Evolutionary conservation across 2,113 vertebrate species (phyloP).

Genomic region (Chaenocephalus aceratus): DNA sequence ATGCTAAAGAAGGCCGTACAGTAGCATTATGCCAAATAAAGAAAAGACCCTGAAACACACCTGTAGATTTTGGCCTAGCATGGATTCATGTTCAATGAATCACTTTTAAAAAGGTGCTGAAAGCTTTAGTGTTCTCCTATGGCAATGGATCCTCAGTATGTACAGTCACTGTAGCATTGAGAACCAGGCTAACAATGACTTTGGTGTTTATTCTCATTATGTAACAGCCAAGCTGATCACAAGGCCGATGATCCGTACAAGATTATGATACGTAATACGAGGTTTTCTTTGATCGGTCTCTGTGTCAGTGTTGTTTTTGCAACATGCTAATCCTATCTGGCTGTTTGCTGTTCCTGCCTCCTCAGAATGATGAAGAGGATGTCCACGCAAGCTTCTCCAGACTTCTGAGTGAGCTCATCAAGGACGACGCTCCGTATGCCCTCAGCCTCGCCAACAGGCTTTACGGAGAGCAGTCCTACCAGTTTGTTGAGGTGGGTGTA

Average conservation of each 20-base stretch:
- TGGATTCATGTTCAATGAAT: background rate
- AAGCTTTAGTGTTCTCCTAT: no score
- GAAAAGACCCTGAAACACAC: background rate
- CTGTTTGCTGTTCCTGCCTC: constrained; percentile 54
- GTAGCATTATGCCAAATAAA: background rate
- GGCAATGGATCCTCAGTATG: background rate
- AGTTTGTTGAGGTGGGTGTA: constrained; percentile 84
- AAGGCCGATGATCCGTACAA: no score
- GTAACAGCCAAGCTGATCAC: no score
- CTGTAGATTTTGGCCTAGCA: background rate
- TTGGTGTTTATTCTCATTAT: no score
- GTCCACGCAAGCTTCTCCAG: constrained; percentile 82
- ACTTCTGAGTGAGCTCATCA: constrained; percentile 84
- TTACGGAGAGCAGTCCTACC: constrained; percentile 87
- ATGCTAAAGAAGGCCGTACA: background rate
- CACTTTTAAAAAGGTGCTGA: background rate
- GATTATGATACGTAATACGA: no score
- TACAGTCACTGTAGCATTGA: background rate
- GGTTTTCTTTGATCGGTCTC: no score
- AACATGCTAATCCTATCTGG: no score
- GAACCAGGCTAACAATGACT: no score
- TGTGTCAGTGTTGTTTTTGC: no score
- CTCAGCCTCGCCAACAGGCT: constrained; percentile 88
- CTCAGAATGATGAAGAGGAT: constrained; percentile 50
- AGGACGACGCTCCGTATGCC: constrained; percentile 73